Percentiles rank a stretch among this genome's conserved stretches.
Evolutionary conservation across 2,113 vertebrate genomes (phyloP).

Genomic region (Platichthys stellatus): DNA sequence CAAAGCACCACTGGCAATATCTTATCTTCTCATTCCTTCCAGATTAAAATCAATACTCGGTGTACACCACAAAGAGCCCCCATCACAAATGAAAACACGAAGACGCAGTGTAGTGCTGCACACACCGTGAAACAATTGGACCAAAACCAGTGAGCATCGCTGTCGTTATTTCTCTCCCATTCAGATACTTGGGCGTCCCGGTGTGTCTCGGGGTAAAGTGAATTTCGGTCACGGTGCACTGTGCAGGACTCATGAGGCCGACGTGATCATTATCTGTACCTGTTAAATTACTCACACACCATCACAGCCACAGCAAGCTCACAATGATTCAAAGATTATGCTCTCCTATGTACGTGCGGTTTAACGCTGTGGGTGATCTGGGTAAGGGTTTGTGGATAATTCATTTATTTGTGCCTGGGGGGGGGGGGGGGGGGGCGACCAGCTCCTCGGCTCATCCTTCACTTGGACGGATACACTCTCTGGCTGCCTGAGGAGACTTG

Average conservation of each 20-base stretch:
- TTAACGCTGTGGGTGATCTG: not conserved
- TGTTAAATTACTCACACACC: conserved; percentile 35
- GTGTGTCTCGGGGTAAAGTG: conserved; percentile 3
- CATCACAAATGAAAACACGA: conserved; percentile 37
- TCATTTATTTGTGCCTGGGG: not conserved
- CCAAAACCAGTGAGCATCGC: conserved; percentile 24
- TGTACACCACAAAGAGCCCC: conserved; percentile 12
- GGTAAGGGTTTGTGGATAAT: not conserved
- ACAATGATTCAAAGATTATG: conserved; percentile 47
- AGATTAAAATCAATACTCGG: conserved; percentile 47
- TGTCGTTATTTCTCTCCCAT: conserved; percentile 28
- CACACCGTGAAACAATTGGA: conserved; percentile 13
- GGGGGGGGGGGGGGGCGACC: conserved; percentile 37
- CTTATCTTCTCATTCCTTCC: conserved; percentile 25
- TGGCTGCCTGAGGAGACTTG: conserved; percentile 75
- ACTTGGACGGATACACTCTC: conserved; percentile 71
- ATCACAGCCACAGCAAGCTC: conserved; percentile 18
- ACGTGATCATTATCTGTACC: conserved; percentile 21
- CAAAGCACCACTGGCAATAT: conserved; percentile 24
- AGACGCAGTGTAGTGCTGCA: conserved; percentile 4
- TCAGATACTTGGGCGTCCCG: conserved; percentile 18
- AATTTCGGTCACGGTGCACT: conserved; percentile 13
- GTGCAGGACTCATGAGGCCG: conserved; percentile 33
- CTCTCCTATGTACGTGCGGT: not conserved
- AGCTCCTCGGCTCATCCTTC: conserved; percentile 72